Percentiles rank a stretch among this genome's conserved stretches.
Evolutionary conservation across 2,113 vertebrate genomes (phyloP).

Genomic region (Vireo altiloquus): DNA sequence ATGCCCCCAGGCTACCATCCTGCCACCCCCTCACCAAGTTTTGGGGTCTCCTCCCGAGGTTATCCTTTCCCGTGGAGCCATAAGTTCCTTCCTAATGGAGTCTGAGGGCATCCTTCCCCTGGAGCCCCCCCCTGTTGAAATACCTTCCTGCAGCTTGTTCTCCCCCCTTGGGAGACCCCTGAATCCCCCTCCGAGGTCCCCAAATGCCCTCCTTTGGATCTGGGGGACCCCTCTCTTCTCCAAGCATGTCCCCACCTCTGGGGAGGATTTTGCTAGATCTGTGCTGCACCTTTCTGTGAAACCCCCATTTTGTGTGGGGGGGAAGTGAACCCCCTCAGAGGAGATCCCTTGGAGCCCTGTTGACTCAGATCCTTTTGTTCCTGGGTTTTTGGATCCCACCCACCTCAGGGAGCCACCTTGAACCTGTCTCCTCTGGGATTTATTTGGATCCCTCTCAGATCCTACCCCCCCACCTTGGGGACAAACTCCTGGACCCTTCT

Average conservation of each 20-base stretch:
- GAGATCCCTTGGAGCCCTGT: neutral
- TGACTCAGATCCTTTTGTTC: neutral
- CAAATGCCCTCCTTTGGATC: neutral
- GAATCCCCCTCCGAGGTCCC: neutral
- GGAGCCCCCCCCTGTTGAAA: neutral
- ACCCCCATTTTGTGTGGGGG: neutral
- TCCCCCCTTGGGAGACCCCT: neutral
- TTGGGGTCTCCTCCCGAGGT: neutral
- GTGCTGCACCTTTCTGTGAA: neutral
- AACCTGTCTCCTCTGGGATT: neutral
- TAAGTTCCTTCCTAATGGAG: no score
- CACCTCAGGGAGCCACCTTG: neutral
- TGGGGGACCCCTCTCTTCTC: neutral
- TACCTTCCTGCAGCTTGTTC: no score
- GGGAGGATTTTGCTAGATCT: neutral
- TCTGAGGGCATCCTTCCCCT: neutral
- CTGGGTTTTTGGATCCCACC: fast-evolving
- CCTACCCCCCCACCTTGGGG: neutral
- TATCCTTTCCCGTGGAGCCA: neutral
- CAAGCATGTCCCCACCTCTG: fast-evolving
- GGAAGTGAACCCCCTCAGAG: no score
- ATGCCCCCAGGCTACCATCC: neutral
- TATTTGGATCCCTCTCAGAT: neutral
- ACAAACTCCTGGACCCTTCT: no score
- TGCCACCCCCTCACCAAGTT: neutral